Percentiles rank a stretch among this genome's conserved stretches.
These are phyloP conservation scores for Hoplostethus mediterraneus DNA, from an alignment of 2,797 vertebrate species.

Conservation along the genomic window DNA sequence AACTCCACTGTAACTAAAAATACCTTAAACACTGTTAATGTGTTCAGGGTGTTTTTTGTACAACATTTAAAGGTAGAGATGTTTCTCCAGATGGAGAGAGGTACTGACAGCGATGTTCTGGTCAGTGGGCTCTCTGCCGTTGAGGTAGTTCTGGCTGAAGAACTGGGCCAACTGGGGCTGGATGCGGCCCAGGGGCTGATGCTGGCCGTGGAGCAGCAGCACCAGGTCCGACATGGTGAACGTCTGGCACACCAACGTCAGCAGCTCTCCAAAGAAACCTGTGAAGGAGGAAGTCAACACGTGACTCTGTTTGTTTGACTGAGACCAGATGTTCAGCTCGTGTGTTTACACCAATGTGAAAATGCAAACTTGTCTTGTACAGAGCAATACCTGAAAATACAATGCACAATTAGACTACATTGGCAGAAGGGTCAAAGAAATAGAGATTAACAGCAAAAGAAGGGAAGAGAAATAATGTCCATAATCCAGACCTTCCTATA, in stretches of 20 bases:
- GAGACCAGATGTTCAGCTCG: neutral
- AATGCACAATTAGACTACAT: no score
- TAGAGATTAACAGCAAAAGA: no score
- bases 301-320: neutral
- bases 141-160: conserved; percentile 92
- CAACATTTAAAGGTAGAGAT: neutral
- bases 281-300: neutral
- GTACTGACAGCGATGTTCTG: conserved; percentile 89
- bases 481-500: no score
- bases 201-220: conserved; percentile 93
- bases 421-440: no score
- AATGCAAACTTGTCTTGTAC: no score
- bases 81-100: neutral
- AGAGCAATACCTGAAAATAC: no score
- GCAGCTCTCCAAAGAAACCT: conserved; percentile 94
- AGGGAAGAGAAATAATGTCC: no score
- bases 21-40: neutral
- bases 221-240: conserved; percentile 96
- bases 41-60: neutral
- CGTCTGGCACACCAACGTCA: conserved; percentile 93
- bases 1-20: no score
- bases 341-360: neutral
- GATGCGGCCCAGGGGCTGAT: conserved; percentile 91
- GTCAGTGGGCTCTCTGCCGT: conserved; percentile 89
- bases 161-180: conserved; percentile 91